Evolutionary conservation across 2,888 invertebrate genomes (phyloP).

Genomic region (Drosophila meridionalis): DNA sequence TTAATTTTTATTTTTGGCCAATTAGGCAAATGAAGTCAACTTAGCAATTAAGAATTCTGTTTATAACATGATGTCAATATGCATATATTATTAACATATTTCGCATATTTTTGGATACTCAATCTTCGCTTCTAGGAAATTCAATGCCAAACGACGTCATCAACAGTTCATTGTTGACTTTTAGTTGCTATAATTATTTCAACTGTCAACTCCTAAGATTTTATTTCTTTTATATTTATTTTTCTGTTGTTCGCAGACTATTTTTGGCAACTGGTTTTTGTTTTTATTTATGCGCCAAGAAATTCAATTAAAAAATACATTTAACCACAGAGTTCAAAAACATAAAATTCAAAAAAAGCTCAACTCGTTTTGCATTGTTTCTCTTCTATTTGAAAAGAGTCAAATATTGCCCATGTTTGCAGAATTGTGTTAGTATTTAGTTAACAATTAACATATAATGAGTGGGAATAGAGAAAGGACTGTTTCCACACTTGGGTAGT

Average conservation of each 20-base stretch:
- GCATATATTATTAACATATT: constrained; percentile 52
- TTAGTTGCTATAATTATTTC: constrained; percentile 62
- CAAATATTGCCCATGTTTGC: constrained; percentile 28
- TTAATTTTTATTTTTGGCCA: constrained; percentile 39
- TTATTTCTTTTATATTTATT: constrained; percentile 20
- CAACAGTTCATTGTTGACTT: constrained; percentile 52
- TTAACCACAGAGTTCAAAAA: constrained; percentile 19
- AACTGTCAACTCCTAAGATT: constrained; percentile 60
- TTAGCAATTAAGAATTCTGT: constrained; percentile 62
- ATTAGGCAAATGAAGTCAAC: constrained; percentile 76
- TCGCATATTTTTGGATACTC: constrained; percentile 21
- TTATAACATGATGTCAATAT: constrained; percentile 43
- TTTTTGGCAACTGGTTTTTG: constrained; percentile 51
- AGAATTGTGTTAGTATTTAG: constrained; percentile 60
- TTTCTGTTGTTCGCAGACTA: constrained; percentile 8
- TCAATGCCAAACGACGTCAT: constrained; percentile 69
- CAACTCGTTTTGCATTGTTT: constrained; percentile 22
- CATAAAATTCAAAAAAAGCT: constrained; percentile 3
- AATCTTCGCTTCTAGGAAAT: constrained; percentile 40
- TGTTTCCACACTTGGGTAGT: neutral
- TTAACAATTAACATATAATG: constrained; percentile 54
- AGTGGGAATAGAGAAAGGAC: constrained; percentile 37
- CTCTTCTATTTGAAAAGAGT: neutral
- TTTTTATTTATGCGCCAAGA: constrained; percentile 31
- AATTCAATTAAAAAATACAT: constrained; percentile 64